A percentile compares a stretch with the other conserved stretches of the same genome.
These are phyloP conservation scores for Acronicta aceris DNA, from an alignment of 2,888 invertebrate species.

Conservation along the genomic window DNA sequence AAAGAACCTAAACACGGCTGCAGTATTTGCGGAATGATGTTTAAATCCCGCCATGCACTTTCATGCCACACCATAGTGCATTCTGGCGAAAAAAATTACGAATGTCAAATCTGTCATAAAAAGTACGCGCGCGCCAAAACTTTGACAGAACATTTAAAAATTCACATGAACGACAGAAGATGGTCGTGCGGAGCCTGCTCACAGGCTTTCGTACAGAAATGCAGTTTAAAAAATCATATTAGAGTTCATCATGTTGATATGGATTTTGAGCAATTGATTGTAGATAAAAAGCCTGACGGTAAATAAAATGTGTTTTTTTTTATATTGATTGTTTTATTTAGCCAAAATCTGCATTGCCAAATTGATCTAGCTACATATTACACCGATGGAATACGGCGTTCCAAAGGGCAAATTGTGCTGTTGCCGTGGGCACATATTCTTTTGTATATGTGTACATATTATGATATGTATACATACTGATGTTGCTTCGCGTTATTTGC, in stretches of 20 bases:
- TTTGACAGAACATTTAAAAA: slow-evolving; percentile 62
- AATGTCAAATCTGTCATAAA: slow-evolving; percentile 77
- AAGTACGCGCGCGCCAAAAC: slow-evolving; percentile 61
- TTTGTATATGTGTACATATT: too few relatives aligned
- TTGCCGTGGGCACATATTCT: too few relatives aligned
- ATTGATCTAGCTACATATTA: too few relatives aligned
- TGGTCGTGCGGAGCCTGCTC: slow-evolving; percentile 61
- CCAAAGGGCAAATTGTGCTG: too few relatives aligned
- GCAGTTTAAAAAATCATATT: slow-evolving; percentile 65
- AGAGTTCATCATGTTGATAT: slow-evolving; percentile 47
- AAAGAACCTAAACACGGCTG: slow-evolving; percentile 42
- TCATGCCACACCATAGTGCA: slow-evolving; percentile 40
- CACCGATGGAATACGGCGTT: too few relatives aligned
- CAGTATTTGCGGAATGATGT: slow-evolving; percentile 39
- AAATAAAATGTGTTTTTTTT: slow-evolving; percentile 41
- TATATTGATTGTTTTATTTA: slow-evolving; percentile 5
- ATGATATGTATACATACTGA: too few relatives aligned
- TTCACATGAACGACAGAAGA: slow-evolving; percentile 65
- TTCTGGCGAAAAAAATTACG: slow-evolving; percentile 69
- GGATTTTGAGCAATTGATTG: slow-evolving; percentile 39
- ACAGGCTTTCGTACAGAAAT: slow-evolving; percentile 67
- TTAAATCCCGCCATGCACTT: slow-evolving; percentile 33
- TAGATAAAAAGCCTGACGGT: slow-evolving; percentile 39
- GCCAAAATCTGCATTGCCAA: too few relatives aligned
- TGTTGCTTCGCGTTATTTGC: too few relatives aligned